These are phyloP conservation scores for Phymatocera aterrima DNA, from an alignment of 2,888 invertebrate genomes.

Conservation along the genomic window DNA sequence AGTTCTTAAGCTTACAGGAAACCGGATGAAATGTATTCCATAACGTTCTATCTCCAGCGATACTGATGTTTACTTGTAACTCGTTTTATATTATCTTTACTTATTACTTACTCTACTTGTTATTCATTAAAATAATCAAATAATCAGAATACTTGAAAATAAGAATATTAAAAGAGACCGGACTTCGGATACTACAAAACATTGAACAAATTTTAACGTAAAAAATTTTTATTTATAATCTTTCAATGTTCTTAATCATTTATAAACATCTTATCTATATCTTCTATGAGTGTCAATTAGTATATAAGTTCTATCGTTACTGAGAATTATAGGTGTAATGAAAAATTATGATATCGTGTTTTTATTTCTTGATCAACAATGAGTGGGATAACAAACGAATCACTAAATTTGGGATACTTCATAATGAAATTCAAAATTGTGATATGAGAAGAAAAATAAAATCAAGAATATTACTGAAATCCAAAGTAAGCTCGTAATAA, in stretches of 20 bases:
- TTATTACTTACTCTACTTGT: too few relatives aligned
- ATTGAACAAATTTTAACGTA: conserved; percentile 8
- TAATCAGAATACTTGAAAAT: neutral
- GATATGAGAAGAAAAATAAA: too few relatives aligned
- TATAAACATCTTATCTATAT: neutral
- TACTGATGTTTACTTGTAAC: too few relatives aligned
- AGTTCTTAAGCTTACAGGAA: too few relatives aligned
- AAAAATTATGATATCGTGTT: neutral
- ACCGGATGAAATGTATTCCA: too few relatives aligned
- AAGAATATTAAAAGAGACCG: neutral
- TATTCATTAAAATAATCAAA: neutral
- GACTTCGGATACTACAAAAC: neutral
- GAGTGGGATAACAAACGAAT: neutral
- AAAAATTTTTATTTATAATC: conserved; percentile 30
- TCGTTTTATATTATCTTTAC: too few relatives aligned
- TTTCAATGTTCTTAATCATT: neutral
- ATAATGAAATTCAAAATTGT: neutral
- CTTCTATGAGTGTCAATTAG: neutral
- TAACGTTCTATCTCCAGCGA: too few relatives aligned
- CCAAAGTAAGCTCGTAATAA: neutral
- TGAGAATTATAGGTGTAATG: too few relatives aligned
- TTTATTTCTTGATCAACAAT: neutral
- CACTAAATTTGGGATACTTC: neutral
- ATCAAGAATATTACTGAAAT: neutral
- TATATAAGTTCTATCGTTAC: neutral